These are phyloP conservation scores for Ceriagrion tenellum DNA, from an alignment of 2,888 invertebrate species.

Conservation along the genomic window DNA sequence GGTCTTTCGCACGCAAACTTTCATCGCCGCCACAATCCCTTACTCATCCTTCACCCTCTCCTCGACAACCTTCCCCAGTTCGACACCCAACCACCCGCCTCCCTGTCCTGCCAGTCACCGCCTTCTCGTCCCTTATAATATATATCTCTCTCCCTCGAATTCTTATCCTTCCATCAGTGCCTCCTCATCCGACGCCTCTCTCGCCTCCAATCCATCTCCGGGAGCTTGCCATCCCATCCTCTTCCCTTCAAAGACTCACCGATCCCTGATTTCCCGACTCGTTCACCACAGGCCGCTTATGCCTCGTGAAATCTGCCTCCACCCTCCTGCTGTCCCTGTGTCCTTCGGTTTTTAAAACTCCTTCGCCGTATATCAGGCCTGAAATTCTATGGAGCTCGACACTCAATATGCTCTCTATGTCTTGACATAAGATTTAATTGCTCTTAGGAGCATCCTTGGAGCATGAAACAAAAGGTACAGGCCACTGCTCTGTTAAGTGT, in stretches of 20 bases:
- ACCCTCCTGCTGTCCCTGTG: no score
- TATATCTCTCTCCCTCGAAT: background rate
- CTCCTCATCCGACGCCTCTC: slow-evolving; percentile 8
- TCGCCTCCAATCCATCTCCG: background rate
- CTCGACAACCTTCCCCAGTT: background rate
- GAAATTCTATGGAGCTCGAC: no score
- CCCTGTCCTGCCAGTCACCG: background rate
- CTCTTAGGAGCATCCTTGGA: no score
- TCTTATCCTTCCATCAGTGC: slow-evolving; percentile 38
- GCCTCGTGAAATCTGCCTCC: no score
- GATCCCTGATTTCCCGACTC: background rate
- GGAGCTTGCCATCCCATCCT: no score
- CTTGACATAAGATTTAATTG: no score
- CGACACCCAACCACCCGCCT: background rate
- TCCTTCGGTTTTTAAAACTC: no score
- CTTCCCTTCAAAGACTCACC: background rate
- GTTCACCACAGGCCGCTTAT: no score
- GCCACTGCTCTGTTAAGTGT: no score
- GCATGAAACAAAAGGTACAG: no score
- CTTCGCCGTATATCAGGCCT: no score
- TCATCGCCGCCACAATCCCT: background rate
- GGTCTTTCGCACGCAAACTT: background rate
- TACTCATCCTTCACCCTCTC: background rate
- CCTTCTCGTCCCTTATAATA: background rate
- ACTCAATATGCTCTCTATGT: no score